phyloP scores from a whole-genome alignment of 2,113 vertebrate species.

The Geococcyx californianus region DNA sequence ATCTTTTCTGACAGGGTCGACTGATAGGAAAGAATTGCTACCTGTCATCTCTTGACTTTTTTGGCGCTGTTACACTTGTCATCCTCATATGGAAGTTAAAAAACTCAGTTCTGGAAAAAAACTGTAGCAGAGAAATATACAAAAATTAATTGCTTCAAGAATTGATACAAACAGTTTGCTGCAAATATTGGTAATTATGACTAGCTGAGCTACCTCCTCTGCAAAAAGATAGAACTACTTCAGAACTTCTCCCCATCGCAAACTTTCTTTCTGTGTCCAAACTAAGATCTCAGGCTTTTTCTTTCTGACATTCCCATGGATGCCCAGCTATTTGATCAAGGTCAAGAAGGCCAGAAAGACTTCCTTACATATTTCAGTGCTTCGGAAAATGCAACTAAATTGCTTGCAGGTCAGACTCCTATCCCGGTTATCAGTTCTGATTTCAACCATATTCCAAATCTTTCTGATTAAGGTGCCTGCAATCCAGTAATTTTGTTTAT shows the following conservation, averaged over 20 bases:
- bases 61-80: conserved; percentile 2
- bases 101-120: background rate
- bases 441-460: background rate
- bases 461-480: background rate
- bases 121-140: background rate
- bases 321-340: background rate
- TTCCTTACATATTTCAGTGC: background rate
- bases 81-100: conserved; percentile 7
- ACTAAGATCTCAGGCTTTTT: background rate
- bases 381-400: background rate
- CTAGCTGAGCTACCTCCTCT: background rate
- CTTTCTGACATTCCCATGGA: background rate
- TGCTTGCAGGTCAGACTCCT: background rate
- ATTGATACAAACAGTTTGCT: background rate
- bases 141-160: background rate
- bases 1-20: background rate
- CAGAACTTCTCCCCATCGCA: background rate
- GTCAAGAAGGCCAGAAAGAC: background rate
- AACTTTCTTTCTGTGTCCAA: background rate
- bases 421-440: background rate
- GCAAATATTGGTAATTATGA: background rate
- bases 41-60: conserved; percentile 16
- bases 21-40: background rate
- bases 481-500: background rate
- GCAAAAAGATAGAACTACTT: background rate